These are phyloP conservation scores for Ptiloglossa arizonensis DNA, from an alignment of 1,140 invertebrate genomes.

Conservation along the genomic window DNA sequence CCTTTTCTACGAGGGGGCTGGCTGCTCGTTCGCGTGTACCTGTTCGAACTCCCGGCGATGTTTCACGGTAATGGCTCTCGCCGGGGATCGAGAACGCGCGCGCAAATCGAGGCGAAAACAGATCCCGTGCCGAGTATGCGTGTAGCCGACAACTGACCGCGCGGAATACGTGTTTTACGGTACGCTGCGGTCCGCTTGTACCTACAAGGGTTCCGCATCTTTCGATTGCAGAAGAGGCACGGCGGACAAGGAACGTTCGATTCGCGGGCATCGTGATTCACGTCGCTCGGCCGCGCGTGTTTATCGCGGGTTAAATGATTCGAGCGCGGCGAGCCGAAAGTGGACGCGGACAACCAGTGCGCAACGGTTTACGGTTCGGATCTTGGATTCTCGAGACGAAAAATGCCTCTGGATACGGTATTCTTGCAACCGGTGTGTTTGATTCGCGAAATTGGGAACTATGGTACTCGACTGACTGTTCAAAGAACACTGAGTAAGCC, in stretches of 20 bases:
- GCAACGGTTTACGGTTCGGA: background rate
- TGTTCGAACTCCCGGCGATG: conserved; percentile 45
- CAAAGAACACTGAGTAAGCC: too few species aligned
- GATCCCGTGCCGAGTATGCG: conserved; percentile 20
- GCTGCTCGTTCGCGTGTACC: conserved; percentile 38
- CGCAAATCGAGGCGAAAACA: conserved; percentile 57
- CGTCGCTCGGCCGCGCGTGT: background rate
- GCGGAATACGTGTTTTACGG: conserved; percentile 50
- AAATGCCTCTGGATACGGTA: too few species aligned
- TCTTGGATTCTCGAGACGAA: too few species aligned
- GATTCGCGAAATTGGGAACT: too few species aligned
- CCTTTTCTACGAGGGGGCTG: conserved; percentile 5
- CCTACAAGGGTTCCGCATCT: conserved; percentile 1
- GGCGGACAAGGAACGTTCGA: background rate
- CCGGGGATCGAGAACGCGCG: conserved; percentile 36
- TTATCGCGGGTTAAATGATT: background rate
- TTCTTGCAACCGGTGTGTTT: too few species aligned
- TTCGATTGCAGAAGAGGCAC: conserved; percentile 6
- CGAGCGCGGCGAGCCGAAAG: background rate
- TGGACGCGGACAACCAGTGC: background rate
- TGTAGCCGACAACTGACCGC: background rate
- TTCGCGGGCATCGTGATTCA: conserved; percentile 3
- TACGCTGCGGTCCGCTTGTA: conserved; percentile 26
- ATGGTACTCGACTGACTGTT: too few species aligned
- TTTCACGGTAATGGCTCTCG: conserved; percentile 57